phyloP scores from a whole-genome alignment of 2,888 invertebrate genomes.

The Torymus texanus region DNA sequence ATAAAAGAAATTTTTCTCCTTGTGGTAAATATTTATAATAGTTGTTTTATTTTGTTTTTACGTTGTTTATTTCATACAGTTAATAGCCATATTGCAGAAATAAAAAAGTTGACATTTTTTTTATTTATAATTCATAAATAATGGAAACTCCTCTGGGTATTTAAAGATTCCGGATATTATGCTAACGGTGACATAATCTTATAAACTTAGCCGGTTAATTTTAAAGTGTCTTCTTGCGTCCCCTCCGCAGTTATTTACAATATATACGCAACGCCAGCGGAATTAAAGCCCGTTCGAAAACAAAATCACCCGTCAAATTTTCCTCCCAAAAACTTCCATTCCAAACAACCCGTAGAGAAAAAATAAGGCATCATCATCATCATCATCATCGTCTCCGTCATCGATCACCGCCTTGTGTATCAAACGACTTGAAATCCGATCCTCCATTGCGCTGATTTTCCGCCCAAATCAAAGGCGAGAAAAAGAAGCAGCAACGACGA shows the following conservation, averaged over 20 bases:
- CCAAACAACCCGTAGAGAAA: no score
- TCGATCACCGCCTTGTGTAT: no score
- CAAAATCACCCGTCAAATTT: neutral
- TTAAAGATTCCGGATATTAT: conserved; percentile 32
- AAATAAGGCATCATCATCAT: no score
- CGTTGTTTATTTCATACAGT: no score
- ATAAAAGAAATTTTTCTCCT: no score
- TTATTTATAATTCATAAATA: conserved; percentile 4
- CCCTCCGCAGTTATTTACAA: no score
- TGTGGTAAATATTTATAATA: no score
- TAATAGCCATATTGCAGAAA: no score
- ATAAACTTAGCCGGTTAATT: conserved; percentile 40
- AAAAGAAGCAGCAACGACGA: conserved; percentile 7
- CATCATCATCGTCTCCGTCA: no score
- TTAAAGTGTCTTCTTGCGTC: conserved; percentile 8
- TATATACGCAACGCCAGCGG: neutral
- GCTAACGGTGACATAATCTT: conserved; percentile 44
- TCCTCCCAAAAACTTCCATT: neutral
- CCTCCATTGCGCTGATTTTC: neutral
- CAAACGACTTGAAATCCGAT: no score
- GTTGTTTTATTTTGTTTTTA: no score
- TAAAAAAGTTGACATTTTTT: no score
- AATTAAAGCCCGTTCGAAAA: neutral
- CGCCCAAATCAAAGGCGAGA: conserved; percentile 21
- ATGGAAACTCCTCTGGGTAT: conserved; percentile 1